Evolutionary conservation across 1,140 invertebrate species (phyloP), one percentile per base, ranked within the genome.

Genomic region (Drosophila bocqueti): DNA sequence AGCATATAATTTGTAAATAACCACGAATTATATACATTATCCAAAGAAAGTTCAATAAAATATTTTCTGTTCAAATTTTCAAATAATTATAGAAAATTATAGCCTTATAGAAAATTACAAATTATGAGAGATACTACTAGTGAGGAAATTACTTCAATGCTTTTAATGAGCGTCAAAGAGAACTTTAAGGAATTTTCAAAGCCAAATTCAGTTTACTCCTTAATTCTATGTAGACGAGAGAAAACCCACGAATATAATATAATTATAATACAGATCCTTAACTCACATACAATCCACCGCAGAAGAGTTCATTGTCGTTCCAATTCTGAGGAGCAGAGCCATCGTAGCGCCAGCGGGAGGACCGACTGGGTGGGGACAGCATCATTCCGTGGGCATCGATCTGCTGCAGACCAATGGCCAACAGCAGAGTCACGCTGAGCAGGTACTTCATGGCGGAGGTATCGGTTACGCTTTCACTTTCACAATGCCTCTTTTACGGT

Each of bases 251-350:
- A 50, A 5, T 24, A 6, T 16, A 3, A 31, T 31, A 1, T 31
- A 16, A n/a, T 24, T 31, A 9, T 31, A 10, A 31, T 5, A 31
- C 1, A 29, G 15, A 38, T 43, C n/a, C 15, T 16, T 9, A 7
- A 86, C 93, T 94, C 92, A 95, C 95, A 59, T 79, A 72, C 60
- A 93, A 93, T 62, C 96, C 96, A 34, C 96, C 96, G 86, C 96
- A 97, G 89, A 94, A 96, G 38, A 95, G 93, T 58, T 94, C 93
- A 78, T 96, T 95, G 80, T 96, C 96, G 52, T 95, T 92, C 43
- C 94, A 96, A 91, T 96, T 96, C 2, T 73, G 63, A 1, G 94
- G 94, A 2, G 95, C 95, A 2, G 93, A 79, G 47, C 93, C 93
- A 38, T 95, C 94, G 57, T 93, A 93, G 59, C 96, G 94, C 95